A percentile compares a stretch with the other conserved stretches of the same genome.
These are phyloP conservation scores for Pollenia griseotomentosa DNA, from an alignment of 2,888 invertebrate genomes.

Conservation along the genomic window DNA sequence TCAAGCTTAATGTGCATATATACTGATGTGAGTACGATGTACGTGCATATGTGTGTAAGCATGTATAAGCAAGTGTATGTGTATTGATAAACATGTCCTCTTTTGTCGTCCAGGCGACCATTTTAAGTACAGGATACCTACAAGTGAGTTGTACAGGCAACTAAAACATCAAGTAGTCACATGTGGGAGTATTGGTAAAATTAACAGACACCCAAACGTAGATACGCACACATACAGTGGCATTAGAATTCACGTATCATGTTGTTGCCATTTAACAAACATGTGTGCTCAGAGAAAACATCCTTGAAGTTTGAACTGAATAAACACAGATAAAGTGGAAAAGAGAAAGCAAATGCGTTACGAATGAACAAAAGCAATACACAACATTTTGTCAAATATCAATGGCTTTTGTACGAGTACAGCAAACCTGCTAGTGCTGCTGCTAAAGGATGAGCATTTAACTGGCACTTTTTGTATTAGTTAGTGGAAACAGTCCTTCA, in stretches of 20 bases:
- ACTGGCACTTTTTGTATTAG: constrained; percentile 69
- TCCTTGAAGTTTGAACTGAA: constrained; percentile 61
- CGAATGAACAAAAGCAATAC: constrained; percentile 60
- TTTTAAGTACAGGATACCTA: constrained; percentile 81
- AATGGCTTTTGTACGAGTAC: constrained; percentile 51
- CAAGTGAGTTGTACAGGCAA: constrained; percentile 69
- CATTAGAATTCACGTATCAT: constrained; percentile 47
- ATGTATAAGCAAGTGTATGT: not conserved
- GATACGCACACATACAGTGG: constrained; percentile 11
- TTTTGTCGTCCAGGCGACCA: constrained; percentile 80
- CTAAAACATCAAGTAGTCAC: constrained; percentile 59
- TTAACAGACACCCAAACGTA: constrained; percentile 27
- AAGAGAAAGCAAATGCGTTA: constrained; percentile 66
- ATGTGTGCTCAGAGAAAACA: constrained; percentile 68
- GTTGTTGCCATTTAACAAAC: constrained; percentile 51
- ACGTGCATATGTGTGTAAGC: not conserved
- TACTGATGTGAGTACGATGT: not conserved
- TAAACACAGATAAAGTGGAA: constrained; percentile 61
- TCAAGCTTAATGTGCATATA: not conserved
- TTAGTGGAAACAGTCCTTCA: constrained; percentile 60
- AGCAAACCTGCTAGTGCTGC: constrained; percentile 54
- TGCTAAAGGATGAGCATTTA: constrained; percentile 70
- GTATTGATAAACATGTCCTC: constrained; percentile 64
- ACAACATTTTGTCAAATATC: constrained; percentile 66
- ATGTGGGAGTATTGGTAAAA: constrained; percentile 65